Percentiles rank a stretch among this genome's conserved stretches.
Conservation (phyloP, 2,888 invertebrate genomes). For the Cyclophora punctaria region DNA sequence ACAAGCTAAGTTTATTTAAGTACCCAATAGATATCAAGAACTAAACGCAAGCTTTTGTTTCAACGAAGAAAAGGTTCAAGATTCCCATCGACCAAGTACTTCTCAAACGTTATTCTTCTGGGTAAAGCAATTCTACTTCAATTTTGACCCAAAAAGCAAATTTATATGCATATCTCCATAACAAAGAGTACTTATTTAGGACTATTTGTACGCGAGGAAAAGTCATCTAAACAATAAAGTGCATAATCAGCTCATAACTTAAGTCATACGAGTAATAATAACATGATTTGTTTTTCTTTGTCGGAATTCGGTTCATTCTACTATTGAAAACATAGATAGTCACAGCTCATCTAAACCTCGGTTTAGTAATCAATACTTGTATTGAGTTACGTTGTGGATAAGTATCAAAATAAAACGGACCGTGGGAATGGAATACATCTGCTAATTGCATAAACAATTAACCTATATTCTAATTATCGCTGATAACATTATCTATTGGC, state of each 20-base stretch:
- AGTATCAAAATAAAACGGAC: constrained; percentile 2
- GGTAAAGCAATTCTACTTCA: constrained; percentile 16
- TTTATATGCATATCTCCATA: constrained; percentile 50
- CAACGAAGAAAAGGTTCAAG: constrained; percentile 1
- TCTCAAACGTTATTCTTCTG: constrained; percentile 4
- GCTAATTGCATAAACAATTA: constrained; percentile 6
- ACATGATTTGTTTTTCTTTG: constrained; percentile 31
- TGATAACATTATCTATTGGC: constrained; percentile 1
- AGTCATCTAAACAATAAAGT: constrained; percentile 46
- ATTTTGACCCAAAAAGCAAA: constrained; percentile 29
- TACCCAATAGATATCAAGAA: too few species aligned
- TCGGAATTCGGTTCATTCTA: constrained; percentile 1
- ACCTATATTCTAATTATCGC: constrained; percentile 1
- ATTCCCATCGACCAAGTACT: constrained; percentile 7
- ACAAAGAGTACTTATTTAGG: constrained; percentile 41
- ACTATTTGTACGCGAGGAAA: constrained; percentile 50
- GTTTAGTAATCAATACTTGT: too few species aligned
- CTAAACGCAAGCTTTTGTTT: too few species aligned
- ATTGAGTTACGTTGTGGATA: too few species aligned
- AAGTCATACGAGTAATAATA: constrained; percentile 16
- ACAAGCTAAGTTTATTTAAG: too few species aligned
- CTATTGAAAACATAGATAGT: too few species aligned
- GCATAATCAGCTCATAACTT: constrained; percentile 54
- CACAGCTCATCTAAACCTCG: too few species aligned
- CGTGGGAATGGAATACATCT: constrained; percentile 19